Base-by-base conservation (phyloP, 2,113 vertebrate species). In the Camelus bactrianus region DNA sequence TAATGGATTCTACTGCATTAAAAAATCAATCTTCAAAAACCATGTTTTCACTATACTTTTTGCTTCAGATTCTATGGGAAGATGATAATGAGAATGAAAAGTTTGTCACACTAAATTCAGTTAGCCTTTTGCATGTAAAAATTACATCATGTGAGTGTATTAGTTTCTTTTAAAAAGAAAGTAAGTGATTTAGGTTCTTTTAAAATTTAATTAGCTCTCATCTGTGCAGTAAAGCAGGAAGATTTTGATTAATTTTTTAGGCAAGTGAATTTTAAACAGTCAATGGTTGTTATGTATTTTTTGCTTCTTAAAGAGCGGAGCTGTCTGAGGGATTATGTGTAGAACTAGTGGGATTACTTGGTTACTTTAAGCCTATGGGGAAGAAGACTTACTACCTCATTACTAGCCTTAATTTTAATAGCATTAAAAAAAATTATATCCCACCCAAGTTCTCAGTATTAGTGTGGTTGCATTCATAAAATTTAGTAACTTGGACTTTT, bases 231-330 rank as follows among this genome's bases (percentile, higher is more conserved):
- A 54, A 90, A 75, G 15, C 42, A 35, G 60, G n/a, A 72, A 79
- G 75, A 72, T 91, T 87, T 82, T 64, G 62, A 30, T 86, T 90
- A 76, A 19, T 70, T 67, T 76, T 94, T 96, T 86, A 87, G 69
- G 48, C 38, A 94, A 76, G 38, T 86, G 10, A 70, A 70, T 87
- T 94, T 87, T 92, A 85, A 81, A 70, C 2, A 89, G 46, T 82
- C 20, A 70, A 1, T 30, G 13, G 4, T 87, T 67, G 12, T 60
- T 95, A 22, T 52, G 20, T 76, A 52, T 73, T 81, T 90, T 85
- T 85, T 82, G 35, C n/a, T 72, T 50, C 17, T 96, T 91, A 52
- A 90, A 86, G 26, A 62, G 6, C 30, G 2, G 64, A 64, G n/a
- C 30, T 86, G 20, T 81, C 50, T 70, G 14, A 89, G 58, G 12